Conservation (phyloP, 2,797 vertebrate species). For the Chloroceryle amazona region DNA sequence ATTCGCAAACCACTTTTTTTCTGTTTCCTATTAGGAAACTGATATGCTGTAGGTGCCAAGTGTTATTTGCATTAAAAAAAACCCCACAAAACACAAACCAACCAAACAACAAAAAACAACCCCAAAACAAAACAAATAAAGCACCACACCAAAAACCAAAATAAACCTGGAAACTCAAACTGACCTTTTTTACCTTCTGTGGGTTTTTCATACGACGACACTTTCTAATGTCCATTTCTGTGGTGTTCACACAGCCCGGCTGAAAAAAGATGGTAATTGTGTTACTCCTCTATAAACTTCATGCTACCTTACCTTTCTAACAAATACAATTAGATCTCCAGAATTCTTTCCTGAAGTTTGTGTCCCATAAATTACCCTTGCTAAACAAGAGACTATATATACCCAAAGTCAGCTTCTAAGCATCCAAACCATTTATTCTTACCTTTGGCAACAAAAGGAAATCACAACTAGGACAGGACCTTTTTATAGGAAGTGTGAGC, state of each 20-base stretch:
- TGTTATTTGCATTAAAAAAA: not conserved
- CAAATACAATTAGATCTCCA: not conserved
- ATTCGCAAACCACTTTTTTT: not conserved
- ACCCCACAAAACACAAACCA: not conserved
- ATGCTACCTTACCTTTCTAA: not conserved
- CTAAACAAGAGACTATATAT: not conserved
- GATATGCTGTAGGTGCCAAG: not conserved
- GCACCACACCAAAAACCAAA: not conserved
- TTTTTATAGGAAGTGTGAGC: not conserved
- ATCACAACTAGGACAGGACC: not conserved
- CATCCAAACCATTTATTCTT: not conserved
- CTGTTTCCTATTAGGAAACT: not conserved
- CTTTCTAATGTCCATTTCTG: conserved; percentile 98
- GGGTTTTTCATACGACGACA: conserved; percentile 96
- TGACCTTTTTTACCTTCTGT: conserved; percentile 95
- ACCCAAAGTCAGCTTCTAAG: not conserved
- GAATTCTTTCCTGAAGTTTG: not conserved
- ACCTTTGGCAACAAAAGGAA: not conserved
- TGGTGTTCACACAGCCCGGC: conserved; percentile 98
- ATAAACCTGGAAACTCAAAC: not conserved
- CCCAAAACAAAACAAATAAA: no score
- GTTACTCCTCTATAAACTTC: conserved; percentile 8
- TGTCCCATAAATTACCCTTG: not conserved
- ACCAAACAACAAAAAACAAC: no score
- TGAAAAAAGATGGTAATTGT: conserved; percentile 65